Evolutionary conservation across 2,888 invertebrate species (phyloP), one percentile per base, ranked within the genome.

Genomic region (Standfussiana lucernea): DNA sequence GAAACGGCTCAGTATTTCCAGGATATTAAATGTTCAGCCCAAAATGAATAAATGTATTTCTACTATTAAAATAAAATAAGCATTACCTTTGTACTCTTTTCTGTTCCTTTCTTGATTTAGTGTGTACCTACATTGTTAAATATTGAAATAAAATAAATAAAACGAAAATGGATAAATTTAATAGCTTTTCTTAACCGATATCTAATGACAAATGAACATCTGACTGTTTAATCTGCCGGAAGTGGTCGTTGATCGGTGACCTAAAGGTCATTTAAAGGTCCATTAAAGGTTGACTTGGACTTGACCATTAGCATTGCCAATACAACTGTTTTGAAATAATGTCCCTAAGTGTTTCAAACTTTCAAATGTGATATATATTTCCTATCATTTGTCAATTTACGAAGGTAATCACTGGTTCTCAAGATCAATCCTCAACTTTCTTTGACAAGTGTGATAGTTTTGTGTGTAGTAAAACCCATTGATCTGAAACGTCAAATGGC

Each of bases 241-340:
- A 61, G 50, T 61, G 59, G 28, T 56, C 40, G 24, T 50, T 50
- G 50, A 61, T 75, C 32, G 21, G 56, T 56, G 56, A 35, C 35
- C 28, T 21, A 56, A 72, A 78, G 75, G 40, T 65, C 18, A n/a
- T n/a, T n/a, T n/a, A n/a, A 21, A 74, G 47, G 32, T 66, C 21
- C 53, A 53, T 10, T 40, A 35, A 74, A 75, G 65, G 65, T 66
- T 61, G 42, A 35, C n/a, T 56, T 59, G 28, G 42, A 35, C n/a
- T 56, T 59, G 28, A 50, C 40, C 32, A 24, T 66, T 59, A 35
- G 7, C 35, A 59, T 74, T 74, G 75, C 75, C 35, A 81, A 59
- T 65, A 65, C 40, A 40, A 59, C 28, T 45, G 32, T n/a, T 59
- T 40, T 47, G 35, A 42, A 13, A 56, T n/a, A 7, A 73, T 40